Evolutionary conservation across 2,113 vertebrate species (phyloP).

Genomic region (Verasper variegatus): DNA sequence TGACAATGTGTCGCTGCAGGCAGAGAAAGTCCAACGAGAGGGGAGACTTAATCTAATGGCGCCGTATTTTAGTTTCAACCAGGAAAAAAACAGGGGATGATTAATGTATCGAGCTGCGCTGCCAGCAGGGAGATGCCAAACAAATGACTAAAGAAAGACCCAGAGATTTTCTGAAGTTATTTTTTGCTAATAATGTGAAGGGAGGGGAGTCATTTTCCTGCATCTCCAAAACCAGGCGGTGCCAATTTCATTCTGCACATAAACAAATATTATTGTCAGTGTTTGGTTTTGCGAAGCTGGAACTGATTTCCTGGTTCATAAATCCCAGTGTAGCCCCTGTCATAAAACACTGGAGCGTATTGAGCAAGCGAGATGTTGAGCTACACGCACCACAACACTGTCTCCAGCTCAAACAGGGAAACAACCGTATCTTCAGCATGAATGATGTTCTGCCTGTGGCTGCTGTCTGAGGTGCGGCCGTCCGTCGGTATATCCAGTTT

Average conservation of each 20-base stretch:
- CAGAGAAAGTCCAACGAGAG: constrained; percentile 26
- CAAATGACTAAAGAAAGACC: background rate
- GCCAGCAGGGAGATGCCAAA: background rate
- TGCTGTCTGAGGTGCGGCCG: constrained; percentile 38
- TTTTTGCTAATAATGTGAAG: background rate
- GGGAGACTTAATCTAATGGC: constrained; percentile 34
- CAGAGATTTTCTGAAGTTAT: constrained; percentile 47
- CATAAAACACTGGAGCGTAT: constrained; percentile 2
- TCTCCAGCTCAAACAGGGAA: background rate
- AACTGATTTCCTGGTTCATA: constrained; percentile 49
- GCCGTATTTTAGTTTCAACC: constrained; percentile 21
- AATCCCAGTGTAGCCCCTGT: constrained; percentile 32
- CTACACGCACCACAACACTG: background rate
- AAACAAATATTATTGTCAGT: constrained; percentile 43
- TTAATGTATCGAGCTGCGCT: background rate
- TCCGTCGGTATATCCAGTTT: constrained; percentile 42
- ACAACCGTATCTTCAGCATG: background rate
- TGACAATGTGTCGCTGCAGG: constrained; percentile 58
- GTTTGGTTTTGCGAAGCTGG: constrained; percentile 55
- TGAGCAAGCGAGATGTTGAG: background rate
- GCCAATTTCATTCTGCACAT: constrained; percentile 29
- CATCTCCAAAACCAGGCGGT: constrained; percentile 25
- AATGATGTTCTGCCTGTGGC: constrained; percentile 37
- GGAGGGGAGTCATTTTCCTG: constrained; percentile 7
- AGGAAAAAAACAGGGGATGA: constrained; percentile 26